Conservation (phyloP, 2,113 vertebrate genomes). For the Phrynocephalus versicolor region DNA sequence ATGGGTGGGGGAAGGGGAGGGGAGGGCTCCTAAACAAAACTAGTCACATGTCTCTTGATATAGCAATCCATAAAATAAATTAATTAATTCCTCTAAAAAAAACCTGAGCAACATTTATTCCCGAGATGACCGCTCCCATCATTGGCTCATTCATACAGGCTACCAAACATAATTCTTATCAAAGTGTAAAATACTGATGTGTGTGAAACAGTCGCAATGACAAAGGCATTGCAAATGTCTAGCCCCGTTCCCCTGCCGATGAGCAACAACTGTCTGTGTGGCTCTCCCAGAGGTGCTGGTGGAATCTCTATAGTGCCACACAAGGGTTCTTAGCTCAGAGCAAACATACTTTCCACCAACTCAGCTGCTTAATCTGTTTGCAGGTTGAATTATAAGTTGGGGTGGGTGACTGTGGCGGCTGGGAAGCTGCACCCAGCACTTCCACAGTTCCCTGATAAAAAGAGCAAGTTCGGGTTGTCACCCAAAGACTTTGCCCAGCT, state of each 20-base stretch:
- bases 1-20: neutral
- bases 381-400: conserved; percentile 87
- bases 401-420: conserved; percentile 76
- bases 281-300: conserved; percentile 75
- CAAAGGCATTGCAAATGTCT: conserved; percentile 76
- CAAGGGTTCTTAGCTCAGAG: conserved; percentile 82
- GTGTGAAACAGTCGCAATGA: conserved; percentile 71
- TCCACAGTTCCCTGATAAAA: conserved; percentile 75
- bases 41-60: conserved; percentile 47
- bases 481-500: conserved; percentile 70
- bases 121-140: neutral
- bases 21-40: neutral
- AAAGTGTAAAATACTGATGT: conserved; percentile 73
- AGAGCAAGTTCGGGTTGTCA: conserved; percentile 62
- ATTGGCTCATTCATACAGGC: conserved; percentile 14
- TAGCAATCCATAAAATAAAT: conserved; percentile 16
- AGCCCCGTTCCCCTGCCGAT: conserved; percentile 71
- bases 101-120: conserved; percentile 53
- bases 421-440: conserved; percentile 75
- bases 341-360: conserved; percentile 85
- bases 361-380: conserved; percentile 88
- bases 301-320: conserved; percentile 80
- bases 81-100: conserved; percentile 53
- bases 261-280: conserved; percentile 73
- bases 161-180: conserved; percentile 70